A percentile compares a stretch with the other conserved stretches of the same genome.
Conservation (phyloP, 2,797 vertebrate species). For the Micrastur ruficollis region DNA sequence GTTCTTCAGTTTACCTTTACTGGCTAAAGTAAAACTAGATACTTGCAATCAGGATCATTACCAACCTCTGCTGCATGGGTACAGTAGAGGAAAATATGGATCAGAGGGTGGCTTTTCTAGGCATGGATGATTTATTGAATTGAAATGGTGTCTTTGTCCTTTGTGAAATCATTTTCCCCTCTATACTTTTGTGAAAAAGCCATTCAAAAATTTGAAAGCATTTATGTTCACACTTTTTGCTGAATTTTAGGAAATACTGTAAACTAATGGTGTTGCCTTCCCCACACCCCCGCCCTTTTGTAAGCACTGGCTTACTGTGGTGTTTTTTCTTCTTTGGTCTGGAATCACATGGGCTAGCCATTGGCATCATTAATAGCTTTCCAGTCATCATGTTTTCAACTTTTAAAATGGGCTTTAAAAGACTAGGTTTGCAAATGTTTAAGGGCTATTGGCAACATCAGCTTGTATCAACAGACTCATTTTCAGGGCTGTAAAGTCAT, state of each 20-base stretch:
- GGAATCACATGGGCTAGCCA: rapidly evolving
- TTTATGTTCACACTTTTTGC: neutral
- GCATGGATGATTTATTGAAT: neutral
- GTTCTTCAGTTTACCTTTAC: neutral
- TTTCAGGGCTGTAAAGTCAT: neutral
- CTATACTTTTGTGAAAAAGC: neutral
- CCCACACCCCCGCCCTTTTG: rapidly evolving
- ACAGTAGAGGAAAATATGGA: neutral
- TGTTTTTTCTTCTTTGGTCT: neutral
- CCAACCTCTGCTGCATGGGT: neutral
- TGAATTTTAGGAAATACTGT: neutral
- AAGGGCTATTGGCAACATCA: neutral
- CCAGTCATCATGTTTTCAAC: rapidly evolving
- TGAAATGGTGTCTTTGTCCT: neutral
- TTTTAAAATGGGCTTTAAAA: neutral
- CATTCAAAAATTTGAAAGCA: neutral
- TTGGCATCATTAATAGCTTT: neutral
- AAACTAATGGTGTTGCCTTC: neutral
- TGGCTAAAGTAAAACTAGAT: neutral
- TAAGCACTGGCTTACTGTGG: neutral
- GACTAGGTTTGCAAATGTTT: rapidly evolving
- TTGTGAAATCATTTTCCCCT: neutral
- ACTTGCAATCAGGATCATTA: neutral
- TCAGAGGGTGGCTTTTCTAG: neutral
- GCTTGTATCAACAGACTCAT: neutral